Evolutionary conservation across 1,140 invertebrate genomes (phyloP).

Genomic region (Theocolax elegans): DNA sequence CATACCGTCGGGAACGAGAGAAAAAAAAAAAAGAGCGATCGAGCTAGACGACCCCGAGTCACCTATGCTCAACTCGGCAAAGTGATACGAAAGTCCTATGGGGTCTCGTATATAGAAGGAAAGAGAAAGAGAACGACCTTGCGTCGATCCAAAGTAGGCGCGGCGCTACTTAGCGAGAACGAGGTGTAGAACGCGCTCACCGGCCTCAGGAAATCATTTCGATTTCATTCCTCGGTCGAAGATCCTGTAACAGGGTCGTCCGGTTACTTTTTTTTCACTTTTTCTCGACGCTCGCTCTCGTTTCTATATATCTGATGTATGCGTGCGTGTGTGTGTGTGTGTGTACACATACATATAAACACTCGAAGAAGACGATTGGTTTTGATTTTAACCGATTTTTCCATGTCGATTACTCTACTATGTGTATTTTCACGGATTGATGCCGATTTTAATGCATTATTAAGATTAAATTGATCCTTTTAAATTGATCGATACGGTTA

Average conservation of each 20-base stretch:
- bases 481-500: no score
- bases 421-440: no score
- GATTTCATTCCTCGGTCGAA: constrained; percentile 51
- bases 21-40: neutral
- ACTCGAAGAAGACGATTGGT: no score
- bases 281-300: neutral
- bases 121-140: constrained; percentile 57
- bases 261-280: constrained; percentile 17
- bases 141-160: constrained; percentile 12
- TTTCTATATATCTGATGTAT: no score
- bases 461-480: no score
- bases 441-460: no score
- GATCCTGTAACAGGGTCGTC: constrained; percentile 42
- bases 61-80: neutral
- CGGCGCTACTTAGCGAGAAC: neutral
- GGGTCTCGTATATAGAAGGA: constrained; percentile 35
- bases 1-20: neutral
- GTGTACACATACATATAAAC: no score
- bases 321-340: no score
- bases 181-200: neutral
- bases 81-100: neutral
- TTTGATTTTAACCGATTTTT: no score
- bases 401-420: no score
- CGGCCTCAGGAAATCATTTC: constrained; percentile 54
- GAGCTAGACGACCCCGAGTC: no score